Evolutionary conservation across 2,888 invertebrate genomes (phyloP).

Genomic region (Lithophane semibrunnea): DNA sequence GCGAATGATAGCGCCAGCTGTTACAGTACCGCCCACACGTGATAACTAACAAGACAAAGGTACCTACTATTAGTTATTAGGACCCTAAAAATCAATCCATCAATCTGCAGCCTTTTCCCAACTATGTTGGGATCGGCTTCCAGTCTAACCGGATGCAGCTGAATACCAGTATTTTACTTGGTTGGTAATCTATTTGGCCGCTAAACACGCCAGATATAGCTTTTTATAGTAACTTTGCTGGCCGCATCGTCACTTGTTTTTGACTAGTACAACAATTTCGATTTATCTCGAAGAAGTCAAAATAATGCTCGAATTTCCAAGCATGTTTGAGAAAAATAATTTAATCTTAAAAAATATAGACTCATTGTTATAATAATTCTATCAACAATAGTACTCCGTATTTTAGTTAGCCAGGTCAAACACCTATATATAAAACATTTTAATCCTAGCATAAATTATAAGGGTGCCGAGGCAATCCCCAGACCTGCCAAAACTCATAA

Average conservation of each 20-base stretch:
- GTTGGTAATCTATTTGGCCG: no score
- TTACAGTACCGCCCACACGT: background rate
- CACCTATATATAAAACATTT: constrained; percentile 39
- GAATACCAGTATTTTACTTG: no score
- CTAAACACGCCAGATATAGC: no score
- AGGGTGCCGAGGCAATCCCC: constrained; percentile 43
- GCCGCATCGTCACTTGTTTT: no score
- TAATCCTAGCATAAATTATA: constrained; percentile 51
- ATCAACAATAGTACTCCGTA: background rate
- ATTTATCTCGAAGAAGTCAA: no score
- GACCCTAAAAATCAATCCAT: no score
- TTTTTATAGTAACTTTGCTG: no score
- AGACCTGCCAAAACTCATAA: constrained; percentile 60
- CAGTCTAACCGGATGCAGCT: no score
- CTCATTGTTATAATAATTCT: constrained; percentile 22
- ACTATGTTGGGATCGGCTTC: no score
- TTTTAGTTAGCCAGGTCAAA: constrained; percentile 28
- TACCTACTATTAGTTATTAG: constrained; percentile 1
- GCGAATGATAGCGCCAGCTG: constrained; percentile 3
- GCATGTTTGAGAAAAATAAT: background rate
- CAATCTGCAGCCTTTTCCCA: no score
- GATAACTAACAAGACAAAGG: background rate
- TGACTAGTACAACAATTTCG: no score
- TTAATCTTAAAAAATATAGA: background rate
- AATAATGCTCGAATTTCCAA: no score